Conservation (phyloP, 2,888 invertebrate genomes). For the Odiellus spinosus region DNA sequence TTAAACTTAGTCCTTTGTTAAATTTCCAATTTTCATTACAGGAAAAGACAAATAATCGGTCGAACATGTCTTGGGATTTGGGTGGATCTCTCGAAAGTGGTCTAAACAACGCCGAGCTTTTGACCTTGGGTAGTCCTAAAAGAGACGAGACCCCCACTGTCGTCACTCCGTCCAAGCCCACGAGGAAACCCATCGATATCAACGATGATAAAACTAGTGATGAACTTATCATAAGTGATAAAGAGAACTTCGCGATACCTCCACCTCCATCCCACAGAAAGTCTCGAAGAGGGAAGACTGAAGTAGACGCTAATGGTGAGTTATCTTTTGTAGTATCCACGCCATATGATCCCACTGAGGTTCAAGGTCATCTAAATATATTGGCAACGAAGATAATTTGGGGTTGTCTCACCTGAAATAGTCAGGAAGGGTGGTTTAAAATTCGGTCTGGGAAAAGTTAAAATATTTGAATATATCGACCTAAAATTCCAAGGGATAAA, state of each 20-base stretch:
- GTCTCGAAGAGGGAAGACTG: not conserved
- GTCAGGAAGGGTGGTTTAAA: too few relatives aligned
- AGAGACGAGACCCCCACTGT: constrained; percentile 19
- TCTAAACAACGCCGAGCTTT: constrained; percentile 27
- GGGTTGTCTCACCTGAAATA: too few relatives aligned
- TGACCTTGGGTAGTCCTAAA: constrained; percentile 25
- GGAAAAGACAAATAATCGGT: not conserved
- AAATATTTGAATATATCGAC: too few relatives aligned
- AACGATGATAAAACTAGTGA: too few relatives aligned
- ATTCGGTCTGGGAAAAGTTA: too few relatives aligned
- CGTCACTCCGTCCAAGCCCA: constrained; percentile 11
- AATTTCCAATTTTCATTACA: not conserved
- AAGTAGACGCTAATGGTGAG: too few relatives aligned
- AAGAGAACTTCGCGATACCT: constrained; percentile 28
- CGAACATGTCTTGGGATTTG: constrained; percentile 1
- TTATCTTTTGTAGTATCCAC: too few relatives aligned
- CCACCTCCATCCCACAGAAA: constrained; percentile 26
- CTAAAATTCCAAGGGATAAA: too few relatives aligned
- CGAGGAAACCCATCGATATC: constrained; percentile 18
- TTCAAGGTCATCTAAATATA: too few relatives aligned
- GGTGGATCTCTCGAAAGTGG: constrained; percentile 32
- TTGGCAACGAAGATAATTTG: too few relatives aligned
- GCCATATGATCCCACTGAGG: too few relatives aligned
- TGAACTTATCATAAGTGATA: constrained; percentile 9
- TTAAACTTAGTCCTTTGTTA: too few relatives aligned